Conservation (phyloP, 2,888 invertebrate species). For the Unio pictorum region DNA sequence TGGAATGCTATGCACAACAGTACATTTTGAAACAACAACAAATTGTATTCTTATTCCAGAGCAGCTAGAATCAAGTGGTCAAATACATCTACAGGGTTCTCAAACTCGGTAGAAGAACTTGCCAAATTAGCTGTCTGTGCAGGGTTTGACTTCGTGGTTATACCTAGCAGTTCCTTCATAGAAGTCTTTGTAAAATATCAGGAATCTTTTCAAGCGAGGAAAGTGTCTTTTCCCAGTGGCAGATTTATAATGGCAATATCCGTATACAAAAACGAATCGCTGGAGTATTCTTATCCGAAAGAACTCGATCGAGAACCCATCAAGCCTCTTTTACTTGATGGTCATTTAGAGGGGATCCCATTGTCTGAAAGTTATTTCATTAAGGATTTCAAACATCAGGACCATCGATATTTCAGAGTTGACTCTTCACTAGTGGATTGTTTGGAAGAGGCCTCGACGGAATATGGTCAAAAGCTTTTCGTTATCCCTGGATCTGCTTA, state of each 20-base stretch:
- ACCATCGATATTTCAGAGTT: slow-evolving; percentile 6
- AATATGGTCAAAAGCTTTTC: slow-evolving; percentile 5
- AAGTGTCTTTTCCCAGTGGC: slow-evolving; percentile 6
- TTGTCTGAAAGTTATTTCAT: slow-evolving; percentile 11
- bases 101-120: not conserved
- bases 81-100: not conserved
- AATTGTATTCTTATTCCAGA: not conserved
- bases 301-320: slow-evolving; percentile 4
- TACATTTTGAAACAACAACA: no score
- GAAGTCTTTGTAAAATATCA: slow-evolving; percentile 10
- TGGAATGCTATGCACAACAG: no score
- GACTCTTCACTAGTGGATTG: slow-evolving; percentile 10
- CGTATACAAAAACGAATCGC: not conserved
- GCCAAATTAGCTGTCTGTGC: slow-evolving; percentile 6
- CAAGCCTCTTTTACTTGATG: slow-evolving; percentile 5
- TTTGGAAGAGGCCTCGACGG: slow-evolving; percentile 10
- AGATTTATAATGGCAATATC: slow-evolving; percentile 3
- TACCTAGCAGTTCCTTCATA: not conserved
- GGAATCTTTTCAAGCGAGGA: slow-evolving; percentile 2
- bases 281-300: slow-evolving; percentile 9
- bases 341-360: slow-evolving; percentile 1
- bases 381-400: slow-evolving; percentile 3
- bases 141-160: slow-evolving; percentile 10
- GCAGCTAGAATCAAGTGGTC: not conserved
- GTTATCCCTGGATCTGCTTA: slow-evolving; percentile 10